Evolutionary conservation across 2,113 vertebrate species (phyloP), one percentile per base, ranked within the genome.

Genomic region (Oryzias javanicus): DNA sequence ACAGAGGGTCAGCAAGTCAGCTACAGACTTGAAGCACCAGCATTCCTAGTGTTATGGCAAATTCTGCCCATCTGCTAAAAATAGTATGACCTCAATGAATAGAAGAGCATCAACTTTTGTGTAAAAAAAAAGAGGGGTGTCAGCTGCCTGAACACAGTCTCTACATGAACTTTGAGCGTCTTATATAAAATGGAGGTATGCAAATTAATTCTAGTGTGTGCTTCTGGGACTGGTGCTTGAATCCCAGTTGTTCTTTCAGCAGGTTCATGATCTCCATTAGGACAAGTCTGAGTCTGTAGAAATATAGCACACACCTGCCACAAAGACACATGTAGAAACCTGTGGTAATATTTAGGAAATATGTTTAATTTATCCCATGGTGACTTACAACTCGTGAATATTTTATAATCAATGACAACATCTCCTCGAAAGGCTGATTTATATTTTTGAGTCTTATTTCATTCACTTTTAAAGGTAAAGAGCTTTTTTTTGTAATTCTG

Each of bases 281-380:
- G 69, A 77, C 87, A 78, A 4, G 80, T 76, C 61, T 63, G 40
- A 64, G 41, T 83, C 54, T 49, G 52, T 59, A 20, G 53, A 65
- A 49, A 72, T 69, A 65, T 80, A 81, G 75, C 55, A 40, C 64
- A 79, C 80, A 75, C 78, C 81, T 79, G 51, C 60, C 44, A 42
- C 63, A 63, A 19, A 69, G 67, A 50, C 27, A 44, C 78, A 51
- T 80, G 81, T 77, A 55, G 63, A 69, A 79, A 60, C 79, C 35
- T 84, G 83, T 71, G 75, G 4, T 35, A 57, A 57, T 48, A 44
- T 18, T 67, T 64, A 49, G 54, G 47, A 68, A 50, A 20, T 47
- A 61, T 7, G 63, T 67, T 18, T 35, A n/a, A n/a, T 35, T 12
- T 10, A 35, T 35, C 35, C 8, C 10, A 35, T 35, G 35, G 10